Evolutionary conservation across 92 coral and sea anemone genomes (phyloP).

Genomic region (Paramuricea clavata): DNA sequence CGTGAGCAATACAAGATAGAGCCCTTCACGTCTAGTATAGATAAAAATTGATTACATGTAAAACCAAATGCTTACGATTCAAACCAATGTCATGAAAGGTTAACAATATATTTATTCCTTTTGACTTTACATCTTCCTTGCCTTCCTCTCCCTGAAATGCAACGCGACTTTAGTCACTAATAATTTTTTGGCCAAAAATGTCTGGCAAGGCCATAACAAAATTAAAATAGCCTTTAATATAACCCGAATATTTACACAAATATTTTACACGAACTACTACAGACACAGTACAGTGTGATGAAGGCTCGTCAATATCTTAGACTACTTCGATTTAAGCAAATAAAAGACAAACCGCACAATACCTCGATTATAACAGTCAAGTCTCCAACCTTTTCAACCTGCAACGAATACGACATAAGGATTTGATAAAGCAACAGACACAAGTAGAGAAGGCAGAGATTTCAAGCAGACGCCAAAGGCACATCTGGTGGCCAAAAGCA

Average conservation of each 20-base stretch:
- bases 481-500: neutral
- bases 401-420: slow-evolving; percentile 56
- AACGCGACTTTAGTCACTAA: neutral
- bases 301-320: too few relatives aligned
- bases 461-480: slow-evolving; percentile 26
- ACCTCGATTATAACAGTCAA: slow-evolving; percentile 93
- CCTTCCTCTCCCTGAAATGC: slow-evolving; percentile 81
- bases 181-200: neutral
- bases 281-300: too few relatives aligned
- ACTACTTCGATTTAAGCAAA: neutral
- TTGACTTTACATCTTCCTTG: slow-evolving; percentile 77
- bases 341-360: slow-evolving; percentile 39
- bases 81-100: slow-evolving; percentile 98
- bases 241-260: neutral
- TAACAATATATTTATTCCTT: slow-evolving; percentile 90
- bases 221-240: neutral
- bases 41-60: slow-evolving; percentile 39
- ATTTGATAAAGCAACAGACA: slow-evolving; percentile 32
- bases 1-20: neutral
- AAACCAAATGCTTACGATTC: slow-evolving; percentile 79
- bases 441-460: neutral
- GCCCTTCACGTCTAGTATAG: neutral
- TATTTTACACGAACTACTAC: neutral
- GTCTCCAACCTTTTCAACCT: slow-evolving; percentile 99
- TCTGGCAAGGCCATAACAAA: neutral